A percentile compares a stretch with the other conserved stretches of the same genome.
These are phyloP conservation scores for Channa maculata DNA, from an alignment of 2,113 vertebrate species.

Conservation along the genomic window DNA sequence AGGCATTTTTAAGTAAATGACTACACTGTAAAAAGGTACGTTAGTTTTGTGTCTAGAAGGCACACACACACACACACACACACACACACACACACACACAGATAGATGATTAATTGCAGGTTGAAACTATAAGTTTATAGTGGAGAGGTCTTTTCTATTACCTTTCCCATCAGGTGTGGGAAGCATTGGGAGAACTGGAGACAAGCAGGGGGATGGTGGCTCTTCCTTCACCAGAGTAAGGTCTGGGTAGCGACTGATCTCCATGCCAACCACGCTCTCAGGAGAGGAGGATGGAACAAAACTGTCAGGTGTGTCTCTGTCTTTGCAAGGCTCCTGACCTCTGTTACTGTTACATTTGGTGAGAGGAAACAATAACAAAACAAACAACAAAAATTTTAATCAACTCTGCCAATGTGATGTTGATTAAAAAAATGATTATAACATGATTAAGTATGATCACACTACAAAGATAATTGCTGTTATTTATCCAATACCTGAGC, in stretches of 20 bases:
- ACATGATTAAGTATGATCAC: background rate
- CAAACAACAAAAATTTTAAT: background rate
- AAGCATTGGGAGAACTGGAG: constrained; percentile 94
- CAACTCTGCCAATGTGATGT: constrained; percentile 4
- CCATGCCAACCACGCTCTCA: constrained; percentile 94
- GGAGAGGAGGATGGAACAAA: constrained; percentile 98
- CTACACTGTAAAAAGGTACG: background rate
- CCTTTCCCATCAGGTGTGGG: constrained; percentile 91
- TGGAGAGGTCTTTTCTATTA: constrained; percentile 56
- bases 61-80: no score
- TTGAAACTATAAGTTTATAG: background rate
- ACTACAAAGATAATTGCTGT: background rate
- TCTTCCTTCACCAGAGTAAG: constrained; percentile 94
- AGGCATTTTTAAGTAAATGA: background rate
- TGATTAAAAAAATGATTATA: background rate
- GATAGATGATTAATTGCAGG: no score
- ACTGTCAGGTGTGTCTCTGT: constrained; percentile 94
- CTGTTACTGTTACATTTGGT: constrained; percentile 71
- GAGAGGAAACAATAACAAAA: background rate
- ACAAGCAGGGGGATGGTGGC: constrained; percentile 90
- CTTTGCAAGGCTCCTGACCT: constrained; percentile 91
- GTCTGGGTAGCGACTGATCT: constrained; percentile 94
- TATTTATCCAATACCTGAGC: constrained; percentile 84
- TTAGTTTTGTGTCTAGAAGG: background rate
- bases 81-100: no score